phyloP scores from a whole-genome alignment of 2,888 invertebrate genomes.

The Leistus spinibarbis region DNA sequence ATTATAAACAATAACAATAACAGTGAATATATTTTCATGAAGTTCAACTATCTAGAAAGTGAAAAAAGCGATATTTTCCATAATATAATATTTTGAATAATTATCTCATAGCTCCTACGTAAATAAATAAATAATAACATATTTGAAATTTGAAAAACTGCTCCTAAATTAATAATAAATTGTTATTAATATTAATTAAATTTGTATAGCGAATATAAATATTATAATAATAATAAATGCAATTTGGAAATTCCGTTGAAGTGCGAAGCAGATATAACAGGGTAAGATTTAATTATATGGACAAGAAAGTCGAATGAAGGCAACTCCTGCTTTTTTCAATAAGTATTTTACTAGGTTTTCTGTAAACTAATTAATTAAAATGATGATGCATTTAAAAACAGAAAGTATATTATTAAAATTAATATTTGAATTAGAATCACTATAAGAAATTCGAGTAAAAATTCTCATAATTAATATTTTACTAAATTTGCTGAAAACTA shows the following conservation, averaged over 20 bases:
- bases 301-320: no score
- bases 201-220: neutral
- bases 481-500: no score
- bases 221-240: slow-evolving; percentile 48
- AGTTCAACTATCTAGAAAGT: neutral
- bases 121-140: neutral
- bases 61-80: neutral
- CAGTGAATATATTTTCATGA: neutral
- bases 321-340: no score
- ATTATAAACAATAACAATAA: neutral
- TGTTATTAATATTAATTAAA: neutral
- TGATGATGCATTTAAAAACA: no score
- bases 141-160: neutral
- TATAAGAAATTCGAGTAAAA: no score
- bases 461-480: no score
- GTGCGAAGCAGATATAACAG: slow-evolving; percentile 66
- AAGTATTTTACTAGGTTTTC: no score
- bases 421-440: no score
- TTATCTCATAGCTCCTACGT: neutral
- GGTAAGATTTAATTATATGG: slow-evolving; percentile 54
- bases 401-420: no score
- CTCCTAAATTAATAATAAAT: neutral
- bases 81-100: neutral
- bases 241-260: slow-evolving; percentile 64
- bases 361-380: no score